Percentiles rank a stretch among this genome's conserved stretches.
phyloP scores from a whole-genome alignment of 1,140 invertebrate species.

The Rhizoglyphus robini region DNA sequence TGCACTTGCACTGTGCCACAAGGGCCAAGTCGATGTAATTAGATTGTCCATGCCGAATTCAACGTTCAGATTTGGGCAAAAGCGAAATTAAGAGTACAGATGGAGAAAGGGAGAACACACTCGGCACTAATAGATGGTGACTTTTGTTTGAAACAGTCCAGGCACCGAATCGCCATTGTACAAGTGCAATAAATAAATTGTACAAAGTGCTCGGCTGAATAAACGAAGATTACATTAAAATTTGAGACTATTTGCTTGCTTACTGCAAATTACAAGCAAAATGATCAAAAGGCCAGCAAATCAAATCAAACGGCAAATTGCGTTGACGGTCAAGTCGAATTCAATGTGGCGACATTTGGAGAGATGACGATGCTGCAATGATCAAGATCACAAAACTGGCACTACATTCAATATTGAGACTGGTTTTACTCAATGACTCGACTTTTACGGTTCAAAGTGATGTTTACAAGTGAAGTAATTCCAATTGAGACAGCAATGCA shows the following conservation, averaged over 20 bases:
- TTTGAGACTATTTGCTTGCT: conserved; percentile 4
- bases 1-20: too few relatives aligned
- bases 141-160: background rate
- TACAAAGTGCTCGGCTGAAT: background rate
- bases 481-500: too few relatives aligned
- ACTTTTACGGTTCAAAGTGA: too few relatives aligned
- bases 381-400: too few relatives aligned
- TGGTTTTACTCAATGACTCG: too few relatives aligned
- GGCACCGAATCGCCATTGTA: background rate
- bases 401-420: too few relatives aligned
- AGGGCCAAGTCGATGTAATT: too few relatives aligned
- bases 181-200: background rate
- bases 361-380: too few relatives aligned
- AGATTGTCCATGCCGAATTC: background rate
- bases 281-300: background rate
- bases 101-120: background rate
- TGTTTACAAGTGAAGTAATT: too few relatives aligned
- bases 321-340: background rate
- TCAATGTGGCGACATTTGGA: background rate
- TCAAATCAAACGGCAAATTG: conserved; percentile 1
- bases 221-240: conserved; percentile 5
- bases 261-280: background rate
- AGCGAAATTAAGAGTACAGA: background rate
- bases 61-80: background rate
- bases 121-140: background rate